phyloP scores from a whole-genome alignment of 2,888 invertebrate genomes.

The Encarsia formosa region DNA sequence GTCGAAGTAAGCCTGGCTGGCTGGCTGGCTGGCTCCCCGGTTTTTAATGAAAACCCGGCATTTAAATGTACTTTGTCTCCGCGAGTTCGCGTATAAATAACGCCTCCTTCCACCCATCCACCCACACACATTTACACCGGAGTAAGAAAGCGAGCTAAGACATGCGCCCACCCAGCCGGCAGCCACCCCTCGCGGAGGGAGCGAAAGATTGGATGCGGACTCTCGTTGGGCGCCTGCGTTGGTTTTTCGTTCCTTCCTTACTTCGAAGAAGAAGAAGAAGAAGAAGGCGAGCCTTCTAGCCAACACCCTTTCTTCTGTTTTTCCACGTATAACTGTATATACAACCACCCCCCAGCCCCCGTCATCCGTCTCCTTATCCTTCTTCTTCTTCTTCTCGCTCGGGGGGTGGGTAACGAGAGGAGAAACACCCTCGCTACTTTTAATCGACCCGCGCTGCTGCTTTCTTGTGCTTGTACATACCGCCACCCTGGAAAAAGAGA shows the following conservation, averaged over 20 bases:
- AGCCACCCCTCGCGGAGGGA: not conserved
- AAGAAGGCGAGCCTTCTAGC: not conserved
- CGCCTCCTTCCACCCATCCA: not conserved
- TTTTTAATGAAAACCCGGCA: constrained; percentile 24
- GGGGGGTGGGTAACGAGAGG: constrained; percentile 46
- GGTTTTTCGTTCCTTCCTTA: too few relatives aligned
- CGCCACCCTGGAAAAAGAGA: constrained; percentile 7
- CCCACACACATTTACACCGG: not conserved
- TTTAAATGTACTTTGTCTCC: constrained; percentile 24
- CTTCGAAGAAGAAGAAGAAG: not conserved
- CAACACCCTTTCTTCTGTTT: constrained; percentile 35
- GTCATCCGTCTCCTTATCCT: constrained; percentile 18
- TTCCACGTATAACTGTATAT: constrained; percentile 21
- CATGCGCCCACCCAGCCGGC: not conserved
- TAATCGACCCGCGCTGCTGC: constrained; percentile 51
- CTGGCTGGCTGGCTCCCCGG: too few relatives aligned
- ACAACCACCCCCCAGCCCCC: constrained; percentile 4
- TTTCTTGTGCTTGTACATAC: constrained; percentile 50
- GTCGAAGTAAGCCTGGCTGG: too few relatives aligned
- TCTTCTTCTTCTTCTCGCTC: constrained; percentile 21
- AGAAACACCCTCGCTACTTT: constrained; percentile 54
- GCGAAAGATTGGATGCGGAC: constrained; percentile 22
- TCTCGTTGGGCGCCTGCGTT: constrained; percentile 8
- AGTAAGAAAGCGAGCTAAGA: not conserved
- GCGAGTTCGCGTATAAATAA: constrained; percentile 15